phyloP scores from a whole-genome alignment of 2,888 invertebrate species.

The Glyphotaelius pellucidus region DNA sequence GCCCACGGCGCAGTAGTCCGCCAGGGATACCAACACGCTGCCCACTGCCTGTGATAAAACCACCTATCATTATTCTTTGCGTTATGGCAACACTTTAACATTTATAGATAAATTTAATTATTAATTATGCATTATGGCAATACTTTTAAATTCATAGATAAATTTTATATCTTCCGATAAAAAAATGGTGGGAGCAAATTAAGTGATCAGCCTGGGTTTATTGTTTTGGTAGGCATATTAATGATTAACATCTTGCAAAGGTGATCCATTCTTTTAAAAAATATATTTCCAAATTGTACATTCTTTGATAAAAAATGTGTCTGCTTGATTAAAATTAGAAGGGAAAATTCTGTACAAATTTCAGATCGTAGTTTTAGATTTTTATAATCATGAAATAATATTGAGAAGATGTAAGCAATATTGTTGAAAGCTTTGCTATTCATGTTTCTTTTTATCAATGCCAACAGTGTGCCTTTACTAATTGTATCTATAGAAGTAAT shows the following conservation, averaged over 20 bases:
- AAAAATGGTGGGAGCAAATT: background rate
- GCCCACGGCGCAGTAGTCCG: conserved; percentile 95
- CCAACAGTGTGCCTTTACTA: background rate
- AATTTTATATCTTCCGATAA: background rate
- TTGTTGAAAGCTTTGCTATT: background rate
- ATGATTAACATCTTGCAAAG: background rate
- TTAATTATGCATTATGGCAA: background rate
- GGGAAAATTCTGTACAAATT: background rate
- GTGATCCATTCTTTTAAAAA: background rate
- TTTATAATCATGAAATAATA: background rate
- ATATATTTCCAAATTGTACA: background rate
- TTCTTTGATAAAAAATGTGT: background rate
- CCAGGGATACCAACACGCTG: conserved; percentile 90
- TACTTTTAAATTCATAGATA: background rate
- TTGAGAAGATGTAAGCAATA: background rate
- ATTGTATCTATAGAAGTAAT: background rate
- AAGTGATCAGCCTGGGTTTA: background rate
- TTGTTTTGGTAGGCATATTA: background rate
- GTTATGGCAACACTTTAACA: background rate
- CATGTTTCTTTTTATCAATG: background rate
- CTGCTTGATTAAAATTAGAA: background rate
- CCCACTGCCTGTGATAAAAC: conserved; percentile 79
- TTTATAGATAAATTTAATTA: background rate
- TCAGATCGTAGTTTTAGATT: background rate
- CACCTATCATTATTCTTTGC: background rate